Conservation (phyloP, 2,888 invertebrate genomes). For the Dasysyrphus albostriatus region DNA sequence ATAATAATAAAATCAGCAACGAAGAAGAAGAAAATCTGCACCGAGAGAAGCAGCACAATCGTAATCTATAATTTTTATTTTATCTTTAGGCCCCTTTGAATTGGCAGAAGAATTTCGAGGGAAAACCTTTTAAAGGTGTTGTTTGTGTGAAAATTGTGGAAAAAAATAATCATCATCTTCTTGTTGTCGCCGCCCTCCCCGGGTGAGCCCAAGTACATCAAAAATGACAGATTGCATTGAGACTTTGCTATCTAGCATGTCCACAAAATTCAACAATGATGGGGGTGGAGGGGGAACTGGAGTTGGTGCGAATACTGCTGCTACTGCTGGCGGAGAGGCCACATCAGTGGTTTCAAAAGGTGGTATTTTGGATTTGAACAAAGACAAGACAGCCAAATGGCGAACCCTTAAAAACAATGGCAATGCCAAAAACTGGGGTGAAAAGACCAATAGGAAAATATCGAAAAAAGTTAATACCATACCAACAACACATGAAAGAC, state of each 20-base stretch:
- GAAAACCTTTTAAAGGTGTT: constrained; percentile 32
- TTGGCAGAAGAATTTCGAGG: constrained; percentile 34
- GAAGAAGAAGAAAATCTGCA: constrained; percentile 46
- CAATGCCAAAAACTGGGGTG: constrained; percentile 81
- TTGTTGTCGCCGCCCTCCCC: constrained; percentile 33
- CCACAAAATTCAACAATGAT: constrained; percentile 82
- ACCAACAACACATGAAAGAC: constrained; percentile 15
- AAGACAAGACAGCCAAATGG: constrained; percentile 84
- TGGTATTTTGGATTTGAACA: constrained; percentile 79
- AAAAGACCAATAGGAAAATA: constrained; percentile 27
- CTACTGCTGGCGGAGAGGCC: not conserved
- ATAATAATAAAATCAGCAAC: constrained; percentile 43
- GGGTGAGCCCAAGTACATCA: constrained; percentile 22
- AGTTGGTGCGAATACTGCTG: constrained; percentile 7
- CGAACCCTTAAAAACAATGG: constrained; percentile 83
- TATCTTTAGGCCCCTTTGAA: constrained; percentile 30
- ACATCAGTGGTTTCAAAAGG: constrained; percentile 21
- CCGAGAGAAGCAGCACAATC: constrained; percentile 30
- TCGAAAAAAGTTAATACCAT: constrained; percentile 6
- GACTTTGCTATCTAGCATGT: constrained; percentile 82
- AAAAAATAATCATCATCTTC: constrained; percentile 27
- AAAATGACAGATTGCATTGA: constrained; percentile 82
- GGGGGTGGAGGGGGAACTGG: constrained; percentile 56
- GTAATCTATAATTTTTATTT: constrained; percentile 10
- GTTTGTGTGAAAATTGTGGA: constrained; percentile 45